A percentile compares a stretch with the other conserved stretches of the same genome.
Conservation (phyloP, 2,797 vertebrate genomes). For the Intellagama lesueurii region DNA sequence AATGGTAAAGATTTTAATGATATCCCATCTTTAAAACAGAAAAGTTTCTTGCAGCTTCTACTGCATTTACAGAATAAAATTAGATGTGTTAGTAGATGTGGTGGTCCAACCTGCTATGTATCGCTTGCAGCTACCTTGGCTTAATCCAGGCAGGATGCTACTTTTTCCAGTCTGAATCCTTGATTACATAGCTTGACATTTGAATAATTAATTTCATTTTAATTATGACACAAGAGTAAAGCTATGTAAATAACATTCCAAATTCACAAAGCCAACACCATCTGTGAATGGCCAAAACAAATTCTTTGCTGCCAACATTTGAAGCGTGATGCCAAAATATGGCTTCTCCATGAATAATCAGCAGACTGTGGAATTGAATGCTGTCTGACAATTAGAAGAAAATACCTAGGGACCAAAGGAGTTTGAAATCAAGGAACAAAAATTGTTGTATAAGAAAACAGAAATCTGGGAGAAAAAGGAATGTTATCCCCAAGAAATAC, state of each 20-base stretch:
- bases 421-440: constrained; percentile 22
- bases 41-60: background rate
- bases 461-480: background rate
- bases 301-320: constrained; percentile 24
- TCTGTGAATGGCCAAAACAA: constrained; percentile 16
- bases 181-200: background rate
- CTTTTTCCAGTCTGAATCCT: background rate
- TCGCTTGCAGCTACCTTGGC: background rate
- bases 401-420: background rate
- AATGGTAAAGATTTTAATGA: background rate
- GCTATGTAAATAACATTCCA: constrained; percentile 41
- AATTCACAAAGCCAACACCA: constrained; percentile 28
- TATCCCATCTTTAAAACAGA: background rate
- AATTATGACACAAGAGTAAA: constrained; percentile 46
- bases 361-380: background rate
- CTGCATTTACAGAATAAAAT: background rate
- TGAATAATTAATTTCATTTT: constrained; percentile 39
- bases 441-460: background rate
- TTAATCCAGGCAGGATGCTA: background rate
- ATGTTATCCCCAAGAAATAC: constrained; percentile 6
- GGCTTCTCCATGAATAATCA: fast-evolving
- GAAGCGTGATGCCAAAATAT: constrained; percentile 41
- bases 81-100: background rate
- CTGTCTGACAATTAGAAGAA: background rate
- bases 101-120: background rate